Conservation (phyloP, 2,113 vertebrate species). For the Cephalopholis sonnerati region DNA sequence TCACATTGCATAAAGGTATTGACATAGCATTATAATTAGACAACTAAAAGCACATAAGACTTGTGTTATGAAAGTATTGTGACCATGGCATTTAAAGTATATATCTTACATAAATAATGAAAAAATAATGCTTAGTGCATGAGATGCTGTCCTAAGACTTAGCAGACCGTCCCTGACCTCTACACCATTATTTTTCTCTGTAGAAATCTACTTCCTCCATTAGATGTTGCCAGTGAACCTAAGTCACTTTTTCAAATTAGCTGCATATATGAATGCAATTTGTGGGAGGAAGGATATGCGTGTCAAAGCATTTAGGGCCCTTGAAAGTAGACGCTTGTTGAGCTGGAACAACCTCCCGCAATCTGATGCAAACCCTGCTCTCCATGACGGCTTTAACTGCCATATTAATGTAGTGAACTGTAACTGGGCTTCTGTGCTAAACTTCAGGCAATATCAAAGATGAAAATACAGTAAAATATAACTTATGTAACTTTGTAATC, state of each 20-base stretch:
- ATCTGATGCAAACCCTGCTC: neutral
- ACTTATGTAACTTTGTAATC: neutral
- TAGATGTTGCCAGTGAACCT: conserved; percentile 9
- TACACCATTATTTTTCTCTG: neutral
- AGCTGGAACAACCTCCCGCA: conserved; percentile 22
- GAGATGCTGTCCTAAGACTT: neutral
- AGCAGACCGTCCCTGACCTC: neutral
- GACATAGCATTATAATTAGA: neutral
- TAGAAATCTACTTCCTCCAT: neutral
- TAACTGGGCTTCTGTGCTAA: neutral
- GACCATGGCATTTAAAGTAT: neutral
- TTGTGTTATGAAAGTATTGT: neutral
- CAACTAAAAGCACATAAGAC: neutral
- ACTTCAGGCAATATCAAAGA: neutral
- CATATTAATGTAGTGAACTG: neutral
- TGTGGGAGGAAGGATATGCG: neutral
- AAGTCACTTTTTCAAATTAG: neutral
- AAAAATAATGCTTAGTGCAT: neutral
- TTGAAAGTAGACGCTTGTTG: neutral
- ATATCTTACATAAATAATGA: neutral
- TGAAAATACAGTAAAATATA: neutral
- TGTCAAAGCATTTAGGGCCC: neutral
- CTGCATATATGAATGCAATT: conserved; percentile 1
- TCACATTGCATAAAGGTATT: neutral
- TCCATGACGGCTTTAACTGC: neutral